Evolutionary conservation across 2,888 invertebrate genomes (phyloP).

Genomic region (Idaea aversata): DNA sequence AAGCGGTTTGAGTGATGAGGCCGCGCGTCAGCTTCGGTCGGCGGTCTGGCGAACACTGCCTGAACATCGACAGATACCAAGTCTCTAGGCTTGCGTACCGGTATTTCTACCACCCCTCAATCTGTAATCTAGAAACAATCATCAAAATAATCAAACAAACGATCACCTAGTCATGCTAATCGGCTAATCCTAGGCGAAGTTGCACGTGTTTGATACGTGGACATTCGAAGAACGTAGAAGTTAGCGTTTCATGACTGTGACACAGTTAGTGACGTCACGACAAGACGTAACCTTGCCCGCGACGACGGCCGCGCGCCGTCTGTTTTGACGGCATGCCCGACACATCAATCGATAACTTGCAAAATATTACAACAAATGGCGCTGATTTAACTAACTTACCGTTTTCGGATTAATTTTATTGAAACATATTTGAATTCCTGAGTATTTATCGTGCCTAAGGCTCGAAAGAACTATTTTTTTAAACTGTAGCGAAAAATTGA

Average conservation of each 20-base stretch:
- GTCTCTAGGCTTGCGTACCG: slow-evolving; percentile 12
- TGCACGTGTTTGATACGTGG: slow-evolving; percentile 5
- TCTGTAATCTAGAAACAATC: neutral
- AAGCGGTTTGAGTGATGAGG: slow-evolving; percentile 46
- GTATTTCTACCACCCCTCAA: slow-evolving; percentile 32
- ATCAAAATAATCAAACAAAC: neutral
- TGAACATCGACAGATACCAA: slow-evolving; percentile 9
- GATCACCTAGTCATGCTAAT: neutral
- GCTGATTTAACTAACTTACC: slow-evolving; percentile 33
- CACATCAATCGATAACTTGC: slow-evolving; percentile 35
- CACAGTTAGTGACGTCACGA: slow-evolving; percentile 15
- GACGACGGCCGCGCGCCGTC: slow-evolving; percentile 40
- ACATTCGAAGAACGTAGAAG: neutral
- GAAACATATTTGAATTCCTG: slow-evolving; percentile 19
- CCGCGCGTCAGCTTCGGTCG: slow-evolving; percentile 45
- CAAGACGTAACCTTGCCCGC: slow-evolving; percentile 53
- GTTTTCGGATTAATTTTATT: slow-evolving; percentile 25
- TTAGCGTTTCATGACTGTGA: slow-evolving; percentile 8
- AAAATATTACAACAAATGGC: slow-evolving; percentile 30
- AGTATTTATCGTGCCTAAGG: slow-evolving; percentile 29
- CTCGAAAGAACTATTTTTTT: slow-evolving; percentile 21
- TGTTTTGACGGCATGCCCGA: slow-evolving; percentile 32
- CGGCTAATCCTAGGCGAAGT: neutral
- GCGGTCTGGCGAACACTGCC: slow-evolving; percentile 66
- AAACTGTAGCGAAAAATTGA: too few species aligned